Conservation (phyloP, 2,797 vertebrate genomes). For the Falco cherrug region DNA sequence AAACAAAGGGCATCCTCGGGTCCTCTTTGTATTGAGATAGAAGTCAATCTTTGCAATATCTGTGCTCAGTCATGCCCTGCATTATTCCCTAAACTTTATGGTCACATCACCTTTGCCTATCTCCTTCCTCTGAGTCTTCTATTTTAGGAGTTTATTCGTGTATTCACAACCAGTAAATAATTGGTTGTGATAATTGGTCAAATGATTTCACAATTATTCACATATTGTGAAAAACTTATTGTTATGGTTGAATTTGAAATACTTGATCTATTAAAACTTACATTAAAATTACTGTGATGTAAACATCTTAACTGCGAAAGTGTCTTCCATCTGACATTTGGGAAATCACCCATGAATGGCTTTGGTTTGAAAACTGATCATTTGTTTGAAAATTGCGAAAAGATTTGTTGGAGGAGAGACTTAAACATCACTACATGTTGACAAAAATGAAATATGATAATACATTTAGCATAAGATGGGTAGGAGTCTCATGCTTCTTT, state of each 20-base stretch:
- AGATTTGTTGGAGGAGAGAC: neutral
- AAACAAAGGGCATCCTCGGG: neutral
- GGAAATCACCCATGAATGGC: neutral
- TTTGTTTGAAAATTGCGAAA: neutral
- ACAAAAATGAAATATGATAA: neutral
- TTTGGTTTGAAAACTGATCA: neutral
- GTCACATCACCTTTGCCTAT: neutral
- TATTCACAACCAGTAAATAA: neutral
- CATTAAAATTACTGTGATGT: neutral
- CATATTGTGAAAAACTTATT: neutral
- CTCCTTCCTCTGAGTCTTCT: neutral
- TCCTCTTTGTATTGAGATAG: neutral
- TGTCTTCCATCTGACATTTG: neutral
- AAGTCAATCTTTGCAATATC: neutral
- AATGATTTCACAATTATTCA: neutral
- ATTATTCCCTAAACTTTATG: neutral
- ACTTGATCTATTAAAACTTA: neutral
- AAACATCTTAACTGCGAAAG: neutral
- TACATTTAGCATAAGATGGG: neutral
- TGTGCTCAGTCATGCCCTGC: neutral
- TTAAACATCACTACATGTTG: neutral
- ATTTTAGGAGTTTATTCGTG: neutral
- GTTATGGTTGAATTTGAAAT: neutral
- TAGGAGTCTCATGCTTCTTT: neutral
- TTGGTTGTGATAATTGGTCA: neutral